A percentile compares a stretch with the other conserved stretches of the same genome.
Conservation (phyloP, 2,888 invertebrate species). For the Machimus rusticus region DNA sequence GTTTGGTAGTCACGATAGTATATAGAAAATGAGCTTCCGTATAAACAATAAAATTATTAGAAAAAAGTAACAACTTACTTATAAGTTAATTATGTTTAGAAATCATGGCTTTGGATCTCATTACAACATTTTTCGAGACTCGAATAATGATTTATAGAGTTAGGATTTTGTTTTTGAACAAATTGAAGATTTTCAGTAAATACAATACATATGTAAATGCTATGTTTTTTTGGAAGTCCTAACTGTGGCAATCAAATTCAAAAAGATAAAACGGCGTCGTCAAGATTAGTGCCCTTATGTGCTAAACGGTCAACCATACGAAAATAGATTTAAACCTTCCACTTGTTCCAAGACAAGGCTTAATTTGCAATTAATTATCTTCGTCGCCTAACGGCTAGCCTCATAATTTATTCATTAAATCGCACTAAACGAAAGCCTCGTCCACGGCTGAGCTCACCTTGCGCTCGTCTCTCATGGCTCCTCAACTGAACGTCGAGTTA, state of each 20-base stretch:
- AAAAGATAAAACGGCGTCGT: neutral
- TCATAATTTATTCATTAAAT: neutral
- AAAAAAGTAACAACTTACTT: too few relatives aligned
- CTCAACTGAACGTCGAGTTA: neutral
- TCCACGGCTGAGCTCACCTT: neutral
- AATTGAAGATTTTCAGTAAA: too few relatives aligned
- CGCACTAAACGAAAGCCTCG: neutral
- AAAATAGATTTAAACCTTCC: neutral
- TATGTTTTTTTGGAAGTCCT: too few relatives aligned
- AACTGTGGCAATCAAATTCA: neutral
- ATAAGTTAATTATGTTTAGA: too few relatives aligned
- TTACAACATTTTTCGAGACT: too few relatives aligned
- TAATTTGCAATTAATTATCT: neutral
- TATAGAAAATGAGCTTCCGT: neutral
- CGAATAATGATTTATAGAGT: too few relatives aligned
- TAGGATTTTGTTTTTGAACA: too few relatives aligned
- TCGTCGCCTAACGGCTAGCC: neutral
- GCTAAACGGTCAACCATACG: neutral
- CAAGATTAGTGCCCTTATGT: neutral
- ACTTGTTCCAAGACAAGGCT: neutral
- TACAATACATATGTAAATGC: too few relatives aligned
- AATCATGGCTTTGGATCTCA: too few relatives aligned
- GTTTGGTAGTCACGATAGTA: neutral
- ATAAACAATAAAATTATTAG: neutral
- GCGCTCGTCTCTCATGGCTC: neutral